A percentile compares a stretch with the other conserved stretches of the same genome.
Evolutionary conservation across 2,113 vertebrate genomes (phyloP).

Genomic region (Calypte anna): DNA sequence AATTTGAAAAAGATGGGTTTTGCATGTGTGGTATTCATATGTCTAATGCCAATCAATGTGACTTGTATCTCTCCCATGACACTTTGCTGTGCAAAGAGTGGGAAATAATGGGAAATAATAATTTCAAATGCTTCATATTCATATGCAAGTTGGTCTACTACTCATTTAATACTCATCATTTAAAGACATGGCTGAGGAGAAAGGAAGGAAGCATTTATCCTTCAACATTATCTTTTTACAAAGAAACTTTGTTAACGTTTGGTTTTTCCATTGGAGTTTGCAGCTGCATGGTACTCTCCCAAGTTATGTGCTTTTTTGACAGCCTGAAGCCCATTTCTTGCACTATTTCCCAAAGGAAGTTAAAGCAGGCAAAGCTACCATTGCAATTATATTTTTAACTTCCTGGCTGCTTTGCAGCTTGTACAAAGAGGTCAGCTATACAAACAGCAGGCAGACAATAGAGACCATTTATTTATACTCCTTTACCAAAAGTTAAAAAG

Average conservation of each 20-base stretch:
- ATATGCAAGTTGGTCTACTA: conserved; percentile 36
- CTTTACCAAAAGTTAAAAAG: not conserved
- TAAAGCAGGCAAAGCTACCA: not conserved
- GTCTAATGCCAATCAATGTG: not conserved
- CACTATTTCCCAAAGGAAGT: not conserved
- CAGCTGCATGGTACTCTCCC: not conserved
- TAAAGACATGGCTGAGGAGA: not conserved
- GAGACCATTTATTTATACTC: not conserved
- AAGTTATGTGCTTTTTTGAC: not conserved
- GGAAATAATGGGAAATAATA: not conserved
- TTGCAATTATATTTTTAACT: not conserved
- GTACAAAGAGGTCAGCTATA: not conserved
- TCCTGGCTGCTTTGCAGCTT: not conserved
- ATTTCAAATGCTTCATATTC: conserved; percentile 56
- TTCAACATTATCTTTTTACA: not conserved
- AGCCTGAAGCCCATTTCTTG: not conserved
- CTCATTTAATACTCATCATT: not conserved
- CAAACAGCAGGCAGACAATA: not conserved
- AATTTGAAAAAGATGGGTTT: not conserved
- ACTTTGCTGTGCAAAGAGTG: not conserved
- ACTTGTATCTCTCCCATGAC: not conserved
- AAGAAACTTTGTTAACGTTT: not conserved
- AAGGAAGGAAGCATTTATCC: not conserved
- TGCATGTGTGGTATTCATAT: conserved; percentile 2
- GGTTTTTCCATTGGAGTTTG: not conserved